A percentile compares a stretch with the other conserved stretches of the same genome.
phyloP scores from a whole-genome alignment of 2,888 invertebrate species.

The Entomobrya proxima region DNA sequence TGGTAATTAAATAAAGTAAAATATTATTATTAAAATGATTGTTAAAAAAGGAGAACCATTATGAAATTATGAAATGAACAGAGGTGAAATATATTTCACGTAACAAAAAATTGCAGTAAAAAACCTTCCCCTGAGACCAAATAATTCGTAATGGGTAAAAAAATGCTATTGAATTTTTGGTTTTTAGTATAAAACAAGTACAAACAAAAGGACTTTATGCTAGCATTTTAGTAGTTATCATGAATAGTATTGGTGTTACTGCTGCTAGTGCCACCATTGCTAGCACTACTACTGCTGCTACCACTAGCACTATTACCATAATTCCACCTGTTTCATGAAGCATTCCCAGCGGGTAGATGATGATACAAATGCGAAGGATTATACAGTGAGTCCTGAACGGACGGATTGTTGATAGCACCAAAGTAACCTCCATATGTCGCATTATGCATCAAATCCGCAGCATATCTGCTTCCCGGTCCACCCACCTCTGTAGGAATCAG shows the following conservation, averaged over 20 bases:
- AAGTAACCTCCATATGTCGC: constrained; percentile 70
- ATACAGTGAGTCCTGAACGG: constrained; percentile 68
- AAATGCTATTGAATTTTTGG: not conserved
- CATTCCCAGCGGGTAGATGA: constrained; percentile 73
- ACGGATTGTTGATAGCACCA: constrained; percentile 72
- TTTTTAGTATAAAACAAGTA: constrained; percentile 1
- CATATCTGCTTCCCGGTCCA: constrained; percentile 67
- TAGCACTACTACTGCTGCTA: constrained; percentile 1
- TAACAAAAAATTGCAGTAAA: not conserved
- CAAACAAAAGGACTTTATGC: not conserved
- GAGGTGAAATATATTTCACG: not conserved
- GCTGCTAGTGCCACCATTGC: constrained; percentile 4
- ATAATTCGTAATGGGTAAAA: constrained; percentile 51
- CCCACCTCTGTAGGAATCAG: constrained; percentile 86
- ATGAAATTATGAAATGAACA: not conserved
- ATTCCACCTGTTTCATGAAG: constrained; percentile 71
- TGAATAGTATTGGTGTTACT: constrained; percentile 9
- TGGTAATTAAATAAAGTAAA: no score
- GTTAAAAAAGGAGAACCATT: not conserved
- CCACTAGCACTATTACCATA: constrained; percentile 37
- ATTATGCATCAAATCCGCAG: constrained; percentile 71
- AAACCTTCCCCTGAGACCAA: constrained; percentile 45
- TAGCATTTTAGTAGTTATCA: constrained; percentile 9
- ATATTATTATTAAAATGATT: constrained; percentile 40
- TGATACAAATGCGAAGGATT: constrained; percentile 71